Evolutionary conservation across 2,888 invertebrate species (phyloP), one percentile per base, ranked within the genome.

Genomic region (Tetrapedia diversipes): DNA sequence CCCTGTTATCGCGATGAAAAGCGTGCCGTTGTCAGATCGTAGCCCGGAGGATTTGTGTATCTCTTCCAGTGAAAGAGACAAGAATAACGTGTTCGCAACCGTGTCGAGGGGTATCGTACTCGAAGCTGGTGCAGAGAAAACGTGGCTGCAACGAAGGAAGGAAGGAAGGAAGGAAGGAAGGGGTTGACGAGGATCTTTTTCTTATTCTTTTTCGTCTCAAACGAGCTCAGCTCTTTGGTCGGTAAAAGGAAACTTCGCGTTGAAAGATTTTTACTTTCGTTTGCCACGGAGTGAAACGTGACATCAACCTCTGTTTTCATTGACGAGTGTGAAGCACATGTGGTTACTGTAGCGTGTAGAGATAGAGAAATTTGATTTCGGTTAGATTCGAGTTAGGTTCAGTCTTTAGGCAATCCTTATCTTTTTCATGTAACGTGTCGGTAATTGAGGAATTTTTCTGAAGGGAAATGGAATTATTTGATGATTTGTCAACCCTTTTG

Each of bases 1-100:
- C 43, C 57, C 19, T 29, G 19, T 60, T 47, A 56, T 57, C 61
- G 37, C 29, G 73, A 66, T 57, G 66, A 57, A 29, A 56, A 66
- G n/a, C 45, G 27, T 19, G 29, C 4, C 16, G 7, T n/a, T n/a
- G 24, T 39, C 14, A 4, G 19, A 34, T 19, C 37, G 61, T 60
- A 47, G 24, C 34, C 34, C 8, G 24, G 22, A 47, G 61, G 37
- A 14, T 63, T 22, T n/a, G 57, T 32, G n/a, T 29, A 19, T 14
- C 29, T 29, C n/a, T 29, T 8, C 19, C 24, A 24, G 37, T 0
- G 37, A 49, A 51, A 16, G 22, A 51, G 27, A 24, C 49, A 8
- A n/a, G 37, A 39, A 39, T 27, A 51, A 51, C 49, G 39, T 49
- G 63, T 49, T 51, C 19, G 63, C 27, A n/a, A 61, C n/a, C 16